phyloP scores from a whole-genome alignment of 64 coral and sea anemone species.

The Dendrophyllia cribrosa region DNA sequence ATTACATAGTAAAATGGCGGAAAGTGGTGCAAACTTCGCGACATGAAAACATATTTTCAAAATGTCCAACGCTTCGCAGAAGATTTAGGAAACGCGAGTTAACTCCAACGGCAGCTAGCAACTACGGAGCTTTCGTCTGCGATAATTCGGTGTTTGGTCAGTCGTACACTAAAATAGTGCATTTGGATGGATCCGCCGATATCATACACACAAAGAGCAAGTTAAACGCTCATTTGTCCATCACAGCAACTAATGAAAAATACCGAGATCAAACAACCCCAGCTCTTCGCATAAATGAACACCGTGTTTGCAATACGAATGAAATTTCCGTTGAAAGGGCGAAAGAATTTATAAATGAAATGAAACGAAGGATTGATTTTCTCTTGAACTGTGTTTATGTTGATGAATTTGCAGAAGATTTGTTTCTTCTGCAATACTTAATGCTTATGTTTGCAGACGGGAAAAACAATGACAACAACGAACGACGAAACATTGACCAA shows the following conservation, averaged over 20 bases:
- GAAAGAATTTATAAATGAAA: background rate
- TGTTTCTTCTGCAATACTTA: background rate
- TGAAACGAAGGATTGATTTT: background rate
- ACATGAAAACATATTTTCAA: slow-evolving; percentile 3
- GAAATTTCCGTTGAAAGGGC: background rate
- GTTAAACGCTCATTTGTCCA: background rate
- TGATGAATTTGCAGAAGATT: background rate
- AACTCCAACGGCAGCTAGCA: background rate
- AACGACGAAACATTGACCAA: background rate
- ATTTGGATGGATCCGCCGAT: background rate
- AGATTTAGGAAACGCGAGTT: background rate
- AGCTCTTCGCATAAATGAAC: background rate
- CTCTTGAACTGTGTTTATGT: slow-evolving; percentile 1
- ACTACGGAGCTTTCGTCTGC: background rate
- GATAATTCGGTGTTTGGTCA: background rate
- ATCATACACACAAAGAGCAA: background rate
- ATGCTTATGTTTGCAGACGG: background rate
- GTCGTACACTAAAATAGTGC: background rate
- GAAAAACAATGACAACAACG: background rate
- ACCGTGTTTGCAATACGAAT: too few relatives aligned
- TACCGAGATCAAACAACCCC: background rate
- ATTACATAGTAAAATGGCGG: too few relatives aligned
- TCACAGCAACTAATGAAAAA: background rate
- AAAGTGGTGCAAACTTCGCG: background rate
- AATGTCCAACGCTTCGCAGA: background rate